Conservation (phyloP, 2,797 vertebrate species). For the Sciaenops ocellatus region DNA sequence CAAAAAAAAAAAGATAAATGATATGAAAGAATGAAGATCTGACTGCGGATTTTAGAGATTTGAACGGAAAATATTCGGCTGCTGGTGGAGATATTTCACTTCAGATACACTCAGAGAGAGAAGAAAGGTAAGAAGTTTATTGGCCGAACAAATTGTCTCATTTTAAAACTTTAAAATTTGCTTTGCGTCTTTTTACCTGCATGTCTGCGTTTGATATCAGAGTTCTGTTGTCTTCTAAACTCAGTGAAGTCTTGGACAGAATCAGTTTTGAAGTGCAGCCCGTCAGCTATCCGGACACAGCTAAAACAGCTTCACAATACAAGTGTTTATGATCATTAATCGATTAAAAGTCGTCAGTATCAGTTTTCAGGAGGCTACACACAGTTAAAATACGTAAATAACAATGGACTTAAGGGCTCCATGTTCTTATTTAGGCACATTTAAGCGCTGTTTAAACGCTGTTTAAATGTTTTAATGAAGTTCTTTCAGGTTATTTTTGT, state of each 20-base stretch:
- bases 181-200: not conserved
- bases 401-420: too few relatives aligned
- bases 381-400: too few relatives aligned
- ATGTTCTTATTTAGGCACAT: too few relatives aligned
- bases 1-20: not conserved
- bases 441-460: not conserved
- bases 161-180: not conserved
- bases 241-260: not conserved
- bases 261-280: not conserved
- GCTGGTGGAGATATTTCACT: conserved; percentile 52
- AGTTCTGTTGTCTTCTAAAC: not conserved
- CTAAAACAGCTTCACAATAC: not conserved
- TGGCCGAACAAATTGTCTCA: too few relatives aligned
- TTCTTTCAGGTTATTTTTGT: not conserved
- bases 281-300: not conserved
- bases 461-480: not conserved
- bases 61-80: conserved; percentile 29
- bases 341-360: not conserved
- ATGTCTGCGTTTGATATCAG: not conserved
- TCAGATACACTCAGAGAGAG: conserved; percentile 1
- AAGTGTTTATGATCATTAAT: not conserved
- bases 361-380: too few relatives aligned
- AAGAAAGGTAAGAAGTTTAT: conserved; percentile 66
- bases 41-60: conserved; percentile 58
- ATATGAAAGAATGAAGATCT: conserved; percentile 21